phyloP scores from a whole-genome alignment of 2,888 invertebrate genomes.

The Rhamnusium bicolor region DNA sequence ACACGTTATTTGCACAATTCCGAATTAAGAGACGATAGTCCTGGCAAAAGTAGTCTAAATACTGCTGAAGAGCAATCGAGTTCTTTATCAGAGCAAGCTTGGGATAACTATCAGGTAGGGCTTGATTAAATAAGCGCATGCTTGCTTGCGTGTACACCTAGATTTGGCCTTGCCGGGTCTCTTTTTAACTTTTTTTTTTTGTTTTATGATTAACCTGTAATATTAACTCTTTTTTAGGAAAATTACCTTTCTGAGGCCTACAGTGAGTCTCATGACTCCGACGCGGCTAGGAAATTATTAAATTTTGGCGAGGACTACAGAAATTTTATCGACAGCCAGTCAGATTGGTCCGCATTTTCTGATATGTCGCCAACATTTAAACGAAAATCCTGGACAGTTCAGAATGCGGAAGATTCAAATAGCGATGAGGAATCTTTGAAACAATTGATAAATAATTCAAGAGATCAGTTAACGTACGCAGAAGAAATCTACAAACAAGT shows the following conservation, averaged over 20 bases:
- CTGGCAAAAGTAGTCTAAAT: slow-evolving; percentile 74
- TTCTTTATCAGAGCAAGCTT: slow-evolving; percentile 92
- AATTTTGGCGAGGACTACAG: slow-evolving; percentile 94
- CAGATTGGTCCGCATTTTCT: slow-evolving; percentile 84
- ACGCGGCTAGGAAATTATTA: slow-evolving; percentile 85
- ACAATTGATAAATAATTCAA: slow-evolving; percentile 66
- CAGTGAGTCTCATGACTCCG: slow-evolving; percentile 89
- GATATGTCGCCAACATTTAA: slow-evolving; percentile 71
- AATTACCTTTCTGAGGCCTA: slow-evolving; percentile 93
- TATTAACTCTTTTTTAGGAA: slow-evolving; percentile 75
- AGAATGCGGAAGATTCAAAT: slow-evolving; percentile 64
- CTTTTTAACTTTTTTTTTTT: not conserved
- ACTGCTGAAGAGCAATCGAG: slow-evolving; percentile 85
- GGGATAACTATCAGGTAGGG: slow-evolving; percentile 94
- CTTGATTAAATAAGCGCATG: no score
- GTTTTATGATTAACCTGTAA: no score
- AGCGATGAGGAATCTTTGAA: slow-evolving; percentile 67
- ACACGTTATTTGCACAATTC: slow-evolving; percentile 65
- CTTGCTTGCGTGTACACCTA: no score
- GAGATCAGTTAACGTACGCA: slow-evolving; percentile 64
- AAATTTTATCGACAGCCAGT: slow-evolving; percentile 91
- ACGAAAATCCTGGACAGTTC: slow-evolving; percentile 53
- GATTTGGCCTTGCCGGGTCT: no score
- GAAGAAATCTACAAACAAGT: slow-evolving; percentile 66
- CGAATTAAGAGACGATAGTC: slow-evolving; percentile 66